Percentiles rank a stretch among this genome's conserved stretches.
Evolutionary conservation across 2,113 vertebrate species (phyloP).

Genomic region (Gila orcuttii): DNA sequence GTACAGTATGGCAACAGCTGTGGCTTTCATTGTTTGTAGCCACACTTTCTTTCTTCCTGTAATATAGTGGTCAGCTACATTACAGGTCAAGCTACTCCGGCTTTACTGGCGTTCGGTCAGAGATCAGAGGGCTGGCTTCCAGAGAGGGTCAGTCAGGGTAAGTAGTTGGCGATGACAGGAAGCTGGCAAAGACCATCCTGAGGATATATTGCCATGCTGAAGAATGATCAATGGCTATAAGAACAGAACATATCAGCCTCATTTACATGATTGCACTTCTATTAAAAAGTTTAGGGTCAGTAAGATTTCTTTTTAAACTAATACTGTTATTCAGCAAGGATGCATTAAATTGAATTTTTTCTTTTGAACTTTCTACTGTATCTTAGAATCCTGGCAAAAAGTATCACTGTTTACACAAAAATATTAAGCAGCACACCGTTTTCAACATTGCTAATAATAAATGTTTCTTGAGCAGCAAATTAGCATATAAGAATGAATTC

Average conservation of each 20-base stretch:
- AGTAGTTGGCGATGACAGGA: slow-evolving; percentile 43
- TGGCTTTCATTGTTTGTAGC: slow-evolving; percentile 38
- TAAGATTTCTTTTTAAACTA: not conserved
- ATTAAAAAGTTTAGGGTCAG: not conserved
- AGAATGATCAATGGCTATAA: slow-evolving; percentile 5
- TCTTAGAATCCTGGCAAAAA: too few relatives aligned
- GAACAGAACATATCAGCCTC: not conserved
- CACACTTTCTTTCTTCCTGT: slow-evolving; percentile 31
- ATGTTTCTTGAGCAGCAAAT: not conserved
- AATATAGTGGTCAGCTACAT: slow-evolving; percentile 15
- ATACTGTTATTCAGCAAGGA: not conserved
- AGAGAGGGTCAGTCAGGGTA: slow-evolving; percentile 44
- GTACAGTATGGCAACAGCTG: slow-evolving; percentile 19
- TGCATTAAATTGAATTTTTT: not conserved
- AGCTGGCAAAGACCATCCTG: slow-evolving; percentile 32
- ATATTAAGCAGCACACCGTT: not conserved
- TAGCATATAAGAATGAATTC: not conserved
- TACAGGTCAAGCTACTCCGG: not conserved
- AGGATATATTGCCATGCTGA: not conserved
- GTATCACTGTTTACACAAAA: not conserved
- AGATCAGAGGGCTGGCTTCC: slow-evolving; percentile 30
- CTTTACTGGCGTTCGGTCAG: slow-evolving; percentile 4
- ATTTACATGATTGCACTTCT: not conserved
- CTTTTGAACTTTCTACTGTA: too few relatives aligned
- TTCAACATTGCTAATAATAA: not conserved